phyloP scores from a whole-genome alignment of 1,140 invertebrate species.

The Littorina saxatilis region DNA sequence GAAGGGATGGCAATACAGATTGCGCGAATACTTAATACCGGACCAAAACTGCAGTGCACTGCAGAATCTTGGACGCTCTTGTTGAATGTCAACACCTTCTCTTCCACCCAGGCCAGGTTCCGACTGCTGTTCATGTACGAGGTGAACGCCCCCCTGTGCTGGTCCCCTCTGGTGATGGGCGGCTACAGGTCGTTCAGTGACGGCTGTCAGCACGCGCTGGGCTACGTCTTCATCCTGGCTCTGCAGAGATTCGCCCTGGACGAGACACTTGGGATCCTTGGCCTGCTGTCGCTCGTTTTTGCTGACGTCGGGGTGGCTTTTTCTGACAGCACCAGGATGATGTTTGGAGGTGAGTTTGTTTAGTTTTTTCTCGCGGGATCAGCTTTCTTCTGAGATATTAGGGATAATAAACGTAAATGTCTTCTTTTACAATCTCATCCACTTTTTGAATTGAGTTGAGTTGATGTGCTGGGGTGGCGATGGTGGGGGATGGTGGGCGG shows the following conservation, averaged over 20 bases:
- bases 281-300: not conserved
- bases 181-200: not conserved
- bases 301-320: not conserved
- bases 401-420: no score
- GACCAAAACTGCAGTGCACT: no score
- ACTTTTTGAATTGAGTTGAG: no score
- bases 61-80: no score
- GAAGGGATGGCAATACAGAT: no score
- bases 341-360: constrained; percentile 24
- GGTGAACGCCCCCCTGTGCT: constrained; percentile 24
- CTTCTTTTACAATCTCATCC: no score
- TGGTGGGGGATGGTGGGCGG: no score
- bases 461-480: no score
- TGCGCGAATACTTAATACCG: no score
- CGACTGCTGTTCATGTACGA: constrained; percentile 20
- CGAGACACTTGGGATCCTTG: not conserved
- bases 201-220: not conserved
- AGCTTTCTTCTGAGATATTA: no score
- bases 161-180: constrained; percentile 1
- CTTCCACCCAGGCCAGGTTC: not conserved
- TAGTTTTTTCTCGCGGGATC: not conserved
- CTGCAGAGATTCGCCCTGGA: not conserved
- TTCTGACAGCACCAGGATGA: not conserved
- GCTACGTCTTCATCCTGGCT: not conserved
- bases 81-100: no score